Evolutionary conservation across 2,888 invertebrate species (phyloP).

Genomic region (Drosophila limbata): DNA sequence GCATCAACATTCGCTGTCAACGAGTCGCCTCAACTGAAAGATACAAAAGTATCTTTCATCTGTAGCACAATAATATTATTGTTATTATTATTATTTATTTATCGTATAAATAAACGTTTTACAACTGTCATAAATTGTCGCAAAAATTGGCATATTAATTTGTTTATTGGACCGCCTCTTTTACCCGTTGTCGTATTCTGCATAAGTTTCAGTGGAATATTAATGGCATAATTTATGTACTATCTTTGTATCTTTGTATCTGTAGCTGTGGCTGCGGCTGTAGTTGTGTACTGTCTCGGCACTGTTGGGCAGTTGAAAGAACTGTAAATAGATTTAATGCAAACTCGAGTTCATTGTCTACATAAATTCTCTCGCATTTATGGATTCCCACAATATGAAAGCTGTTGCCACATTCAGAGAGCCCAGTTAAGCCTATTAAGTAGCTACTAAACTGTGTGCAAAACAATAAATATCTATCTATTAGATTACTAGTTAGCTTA

Average conservation of each 20-base stretch:
- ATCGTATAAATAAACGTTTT: conserved; percentile 38
- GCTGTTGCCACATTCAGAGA: conserved; percentile 1
- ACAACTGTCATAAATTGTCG: conserved; percentile 53
- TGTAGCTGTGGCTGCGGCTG: conserved; percentile 8
- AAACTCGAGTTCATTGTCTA: conserved; percentile 17
- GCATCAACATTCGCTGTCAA: conserved; percentile 2
- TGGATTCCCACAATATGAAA: conserved; percentile 21
- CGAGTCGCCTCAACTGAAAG: background rate
- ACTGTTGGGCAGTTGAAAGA: conserved; percentile 15
- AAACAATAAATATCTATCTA: background rate
- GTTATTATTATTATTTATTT: conserved; percentile 23
- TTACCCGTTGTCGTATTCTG: conserved; percentile 2
- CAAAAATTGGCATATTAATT: conserved; percentile 56
- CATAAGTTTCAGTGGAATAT: conserved; percentile 30
- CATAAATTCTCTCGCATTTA: conserved; percentile 27
- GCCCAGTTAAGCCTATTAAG: conserved; percentile 6
- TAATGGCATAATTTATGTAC: conserved; percentile 33
- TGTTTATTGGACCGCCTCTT: conserved; percentile 39
- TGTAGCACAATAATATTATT: conserved; percentile 1
- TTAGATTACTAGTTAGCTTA: background rate
- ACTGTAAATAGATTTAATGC: conserved; percentile 27
- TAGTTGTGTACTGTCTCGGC: conserved; percentile 37
- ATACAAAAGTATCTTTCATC: conserved; percentile 9
- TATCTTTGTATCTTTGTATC: conserved; percentile 6
- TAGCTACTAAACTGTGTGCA: conserved; percentile 4